phyloP scores from a whole-genome alignment of 1,140 invertebrate species.

The Diprion similis region DNA sequence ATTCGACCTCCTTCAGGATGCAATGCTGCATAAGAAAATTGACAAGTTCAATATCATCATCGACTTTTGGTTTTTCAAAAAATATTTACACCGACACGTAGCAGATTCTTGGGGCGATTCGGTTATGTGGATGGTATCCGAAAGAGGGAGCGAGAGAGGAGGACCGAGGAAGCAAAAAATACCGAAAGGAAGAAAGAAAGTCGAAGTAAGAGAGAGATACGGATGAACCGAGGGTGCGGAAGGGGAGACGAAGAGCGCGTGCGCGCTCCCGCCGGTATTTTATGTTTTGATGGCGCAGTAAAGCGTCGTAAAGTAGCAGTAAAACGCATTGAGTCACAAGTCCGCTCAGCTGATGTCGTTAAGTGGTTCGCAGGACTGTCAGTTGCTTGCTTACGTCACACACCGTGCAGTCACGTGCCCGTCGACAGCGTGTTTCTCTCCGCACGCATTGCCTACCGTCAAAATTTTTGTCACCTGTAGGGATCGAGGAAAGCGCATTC shows the following conservation, averaged over 20 bases:
- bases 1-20: too few species aligned
- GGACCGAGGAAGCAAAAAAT: not conserved
- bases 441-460: constrained; percentile 3
- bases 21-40: too few species aligned
- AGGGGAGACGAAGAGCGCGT: constrained; percentile 53
- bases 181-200: not conserved
- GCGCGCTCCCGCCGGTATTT: constrained; percentile 56
- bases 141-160: not conserved
- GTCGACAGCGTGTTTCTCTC: constrained; percentile 26
- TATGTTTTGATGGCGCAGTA: constrained; percentile 64
- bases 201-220: not conserved
- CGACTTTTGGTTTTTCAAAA: too few species aligned
- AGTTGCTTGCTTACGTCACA: constrained; percentile 33
- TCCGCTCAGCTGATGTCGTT: constrained; percentile 57
- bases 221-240: constrained; percentile 40
- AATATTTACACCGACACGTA: too few species aligned
- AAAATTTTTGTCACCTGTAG: too few species aligned
- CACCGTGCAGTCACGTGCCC: constrained; percentile 22
- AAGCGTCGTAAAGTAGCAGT: constrained; percentile 61
- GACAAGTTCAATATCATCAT: too few species aligned
- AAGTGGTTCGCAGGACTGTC: constrained; percentile 44
- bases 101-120: too few species aligned
- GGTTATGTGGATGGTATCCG: not conserved
- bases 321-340: constrained; percentile 64
- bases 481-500: too few species aligned